phyloP scores from a whole-genome alignment of 2,113 vertebrate genomes.

The Pterocles gutturalis region DNA sequence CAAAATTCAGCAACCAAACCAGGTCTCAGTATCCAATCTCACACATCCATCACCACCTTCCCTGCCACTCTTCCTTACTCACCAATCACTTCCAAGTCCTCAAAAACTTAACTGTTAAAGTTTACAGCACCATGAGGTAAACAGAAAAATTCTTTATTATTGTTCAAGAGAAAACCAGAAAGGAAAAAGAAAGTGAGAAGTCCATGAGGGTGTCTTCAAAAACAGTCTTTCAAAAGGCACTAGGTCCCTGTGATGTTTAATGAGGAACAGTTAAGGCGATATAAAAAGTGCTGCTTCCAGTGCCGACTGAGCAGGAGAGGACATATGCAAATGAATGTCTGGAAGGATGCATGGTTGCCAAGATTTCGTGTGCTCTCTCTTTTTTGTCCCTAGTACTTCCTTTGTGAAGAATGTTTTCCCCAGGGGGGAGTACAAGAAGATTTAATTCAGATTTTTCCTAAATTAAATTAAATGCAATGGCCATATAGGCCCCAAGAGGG shows the following conservation, averaged over 20 bases:
- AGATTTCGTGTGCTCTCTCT: not conserved
- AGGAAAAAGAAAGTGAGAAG: not conserved
- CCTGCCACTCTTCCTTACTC: not conserved
- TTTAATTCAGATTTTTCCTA: conserved; percentile 59
- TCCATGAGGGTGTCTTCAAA: not conserved
- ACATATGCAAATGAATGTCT: conserved; percentile 52
- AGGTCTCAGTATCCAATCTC: not conserved
- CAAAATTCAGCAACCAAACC: not conserved
- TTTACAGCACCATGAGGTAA: not conserved
- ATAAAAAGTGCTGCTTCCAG: not conserved
- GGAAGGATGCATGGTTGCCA: not conserved
- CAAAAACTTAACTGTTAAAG: not conserved
- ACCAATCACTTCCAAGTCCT: not conserved
- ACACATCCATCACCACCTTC: not conserved
- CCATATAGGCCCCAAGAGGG: not conserved
- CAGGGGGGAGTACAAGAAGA: not conserved
- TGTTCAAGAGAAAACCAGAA: not conserved
- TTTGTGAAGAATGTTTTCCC: conserved; percentile 50
- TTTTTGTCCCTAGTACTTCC: conserved; percentile 45
- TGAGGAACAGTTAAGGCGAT: not conserved
- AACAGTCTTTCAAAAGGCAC: not conserved
- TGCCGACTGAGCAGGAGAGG: not conserved
- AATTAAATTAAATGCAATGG: conserved; percentile 67
- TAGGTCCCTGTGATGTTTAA: not conserved
- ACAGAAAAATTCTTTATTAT: not conserved